phyloP scores from a whole-genome alignment of 2,113 vertebrate genomes.

The Caloenas nicobarica region DNA sequence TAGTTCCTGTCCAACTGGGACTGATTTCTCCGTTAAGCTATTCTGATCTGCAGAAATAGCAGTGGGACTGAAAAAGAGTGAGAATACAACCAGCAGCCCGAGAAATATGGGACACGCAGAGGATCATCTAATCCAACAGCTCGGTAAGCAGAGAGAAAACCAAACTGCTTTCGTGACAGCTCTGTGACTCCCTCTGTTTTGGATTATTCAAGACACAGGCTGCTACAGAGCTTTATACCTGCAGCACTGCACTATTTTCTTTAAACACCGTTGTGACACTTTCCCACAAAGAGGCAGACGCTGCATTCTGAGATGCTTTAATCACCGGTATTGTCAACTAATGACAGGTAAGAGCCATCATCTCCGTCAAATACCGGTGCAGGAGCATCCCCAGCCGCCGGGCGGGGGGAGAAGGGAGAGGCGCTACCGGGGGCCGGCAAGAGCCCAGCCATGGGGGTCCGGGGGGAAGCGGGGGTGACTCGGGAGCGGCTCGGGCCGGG shows the following conservation, averaged over 20 bases:
- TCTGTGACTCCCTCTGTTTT: background rate
- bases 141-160: background rate
- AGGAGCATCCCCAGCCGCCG: background rate
- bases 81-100: background rate
- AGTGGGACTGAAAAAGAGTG: background rate
- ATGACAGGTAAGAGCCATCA: rapidly evolving
- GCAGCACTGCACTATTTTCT: background rate
- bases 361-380: rapidly evolving
- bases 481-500: background rate
- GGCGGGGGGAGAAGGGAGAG: background rate
- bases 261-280: background rate
- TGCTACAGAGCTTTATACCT: background rate
- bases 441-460: no score
- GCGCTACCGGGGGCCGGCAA: background rate
- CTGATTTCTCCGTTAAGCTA: background rate
- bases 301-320: background rate
- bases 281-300: background rate
- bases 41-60: background rate
- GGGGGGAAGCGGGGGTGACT: background rate
- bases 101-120: conserved; percentile 17
- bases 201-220: background rate
- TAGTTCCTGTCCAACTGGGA: background rate
- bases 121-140: background rate
- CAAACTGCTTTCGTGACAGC: background rate
- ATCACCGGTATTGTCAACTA: rapidly evolving